A percentile compares a stretch with the other conserved stretches of the same genome.
Evolutionary conservation across 2,113 vertebrate species (phyloP).

Genomic region (Athene cunicularia): DNA sequence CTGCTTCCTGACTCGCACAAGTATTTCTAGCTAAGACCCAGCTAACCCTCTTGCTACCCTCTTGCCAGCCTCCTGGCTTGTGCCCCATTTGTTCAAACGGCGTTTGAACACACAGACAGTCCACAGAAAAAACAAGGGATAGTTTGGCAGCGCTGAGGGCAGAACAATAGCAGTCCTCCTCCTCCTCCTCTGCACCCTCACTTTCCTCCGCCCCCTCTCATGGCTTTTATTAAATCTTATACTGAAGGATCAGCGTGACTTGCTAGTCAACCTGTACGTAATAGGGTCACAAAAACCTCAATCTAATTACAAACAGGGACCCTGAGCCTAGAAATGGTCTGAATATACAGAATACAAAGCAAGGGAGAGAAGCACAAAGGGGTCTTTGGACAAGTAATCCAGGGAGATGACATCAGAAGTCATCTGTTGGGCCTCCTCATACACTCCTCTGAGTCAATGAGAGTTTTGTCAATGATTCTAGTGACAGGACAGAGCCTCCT

Average conservation of each 20-base stretch:
- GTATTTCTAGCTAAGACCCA: constrained; percentile 6
- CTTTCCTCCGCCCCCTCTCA: not conserved
- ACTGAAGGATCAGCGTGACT: not conserved
- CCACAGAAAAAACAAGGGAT: constrained; percentile 8
- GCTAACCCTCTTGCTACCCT: constrained; percentile 23
- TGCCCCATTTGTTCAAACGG: not conserved
- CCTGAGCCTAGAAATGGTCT: not conserved
- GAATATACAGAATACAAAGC: not conserved
- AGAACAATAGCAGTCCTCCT: constrained; percentile 66
- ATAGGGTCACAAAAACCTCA: not conserved
- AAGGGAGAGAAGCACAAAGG: constrained; percentile 10
- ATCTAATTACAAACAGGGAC: not conserved
- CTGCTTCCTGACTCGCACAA: constrained; percentile 40
- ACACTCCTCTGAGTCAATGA: not conserved
- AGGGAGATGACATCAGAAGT: constrained; percentile 42
- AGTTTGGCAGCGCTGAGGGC: constrained; percentile 7
- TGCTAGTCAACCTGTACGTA: not conserved
- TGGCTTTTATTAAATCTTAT: not conserved
- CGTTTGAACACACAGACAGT: not conserved
- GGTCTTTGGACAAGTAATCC: constrained; percentile 12
- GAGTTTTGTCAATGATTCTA: constrained; percentile 28
- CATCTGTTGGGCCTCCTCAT: constrained; percentile 3
- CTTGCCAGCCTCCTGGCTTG: constrained; percentile 6
- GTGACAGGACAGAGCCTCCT: not conserved
- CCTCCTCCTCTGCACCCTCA: constrained; percentile 2